Evolutionary conservation across 2,113 vertebrate genomes (phyloP), one percentile per base, ranked within the genome.

Genomic region (Trachemys scripta): DNA sequence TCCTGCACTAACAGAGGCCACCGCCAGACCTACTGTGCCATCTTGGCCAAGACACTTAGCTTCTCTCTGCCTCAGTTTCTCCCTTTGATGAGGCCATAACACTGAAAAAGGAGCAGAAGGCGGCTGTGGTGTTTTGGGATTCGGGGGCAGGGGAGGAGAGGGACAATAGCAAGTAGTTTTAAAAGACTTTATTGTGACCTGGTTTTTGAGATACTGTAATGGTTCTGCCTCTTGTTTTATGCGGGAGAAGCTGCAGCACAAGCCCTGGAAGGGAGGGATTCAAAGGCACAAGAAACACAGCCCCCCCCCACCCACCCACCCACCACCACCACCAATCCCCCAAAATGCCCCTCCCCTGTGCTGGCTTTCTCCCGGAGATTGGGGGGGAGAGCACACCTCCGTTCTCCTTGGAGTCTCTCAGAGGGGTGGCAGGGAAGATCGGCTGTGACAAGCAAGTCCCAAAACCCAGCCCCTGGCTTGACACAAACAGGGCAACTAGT

Each of bases 261-360:
- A 78, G 13, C 25, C 42, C 45, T 47, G 42, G 25, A 17, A 20
- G 8, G 17, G 65, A 69, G 14, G 65, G 65, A 69, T 69, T n/a
- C 65, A 69, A 69, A 69, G 62, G 65, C 65, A 69, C 65, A n/a
- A n/a, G 31, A 35, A 65, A 65, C 62, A 69, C 4, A 17, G 14
- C 14, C 1, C 29, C 5, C 13, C 2, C 59, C 6, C 1, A 5
- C 59, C 11, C 27, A n/a, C n/a, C n/a, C n/a, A n/a, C n/a, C n/a
- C n/a, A n/a, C n/a, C n/a, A n/a, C n/a, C n/a, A n/a, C 24, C 22
- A 4, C 56, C 4, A 8, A 56, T 4, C 3, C 14, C 7, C 6
- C 35, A 14, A 2, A 13, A 35, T 69, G 6, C 35, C 35, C 4
- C 62, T 69, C 14, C 8, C 1, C 31, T 6, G 59, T 3, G 12